phyloP scores from a whole-genome alignment of 1,140 invertebrate genomes.

The Drosophila eugracilis region DNA sequence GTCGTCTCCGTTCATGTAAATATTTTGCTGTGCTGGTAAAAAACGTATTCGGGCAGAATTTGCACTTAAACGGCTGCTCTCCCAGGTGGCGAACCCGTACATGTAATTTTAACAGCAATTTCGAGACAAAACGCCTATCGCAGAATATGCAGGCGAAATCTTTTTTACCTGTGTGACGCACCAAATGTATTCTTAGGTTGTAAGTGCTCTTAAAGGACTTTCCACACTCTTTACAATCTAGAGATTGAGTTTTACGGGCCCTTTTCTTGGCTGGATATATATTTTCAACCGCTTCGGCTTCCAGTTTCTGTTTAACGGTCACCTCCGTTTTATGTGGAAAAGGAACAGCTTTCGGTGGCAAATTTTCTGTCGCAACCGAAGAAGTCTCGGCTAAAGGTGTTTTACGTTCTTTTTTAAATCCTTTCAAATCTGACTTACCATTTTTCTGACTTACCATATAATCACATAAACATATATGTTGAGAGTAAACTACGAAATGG shows the following conservation, averaged over 20 bases:
- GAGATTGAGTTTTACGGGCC: background rate
- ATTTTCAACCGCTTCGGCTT: background rate
- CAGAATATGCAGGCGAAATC: constrained; percentile 36
- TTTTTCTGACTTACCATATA: no score
- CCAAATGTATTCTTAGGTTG: constrained; percentile 37
- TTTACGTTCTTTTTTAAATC: background rate
- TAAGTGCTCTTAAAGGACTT: constrained; percentile 21
- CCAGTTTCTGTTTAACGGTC: background rate
- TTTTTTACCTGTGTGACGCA: constrained; percentile 39
- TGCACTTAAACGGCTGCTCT: constrained; percentile 40
- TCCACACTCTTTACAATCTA: constrained; percentile 36
- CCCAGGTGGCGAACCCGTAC: constrained; percentile 37
- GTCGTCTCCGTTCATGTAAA: constrained; percentile 31
- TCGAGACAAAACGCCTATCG: constrained; percentile 12
- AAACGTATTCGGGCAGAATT: constrained; percentile 33
- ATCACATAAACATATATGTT: no score
- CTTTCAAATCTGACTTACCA: no score
- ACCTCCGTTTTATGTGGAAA: background rate
- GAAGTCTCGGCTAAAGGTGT: background rate
- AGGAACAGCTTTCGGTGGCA: background rate
- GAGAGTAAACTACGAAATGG: no score
- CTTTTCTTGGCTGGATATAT: background rate
- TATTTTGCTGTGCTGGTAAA: constrained; percentile 29
- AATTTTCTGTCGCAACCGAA: background rate
- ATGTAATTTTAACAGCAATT: constrained; percentile 36